Conservation (phyloP, 2,113 vertebrate genomes). For the Clarias magur region DNA sequence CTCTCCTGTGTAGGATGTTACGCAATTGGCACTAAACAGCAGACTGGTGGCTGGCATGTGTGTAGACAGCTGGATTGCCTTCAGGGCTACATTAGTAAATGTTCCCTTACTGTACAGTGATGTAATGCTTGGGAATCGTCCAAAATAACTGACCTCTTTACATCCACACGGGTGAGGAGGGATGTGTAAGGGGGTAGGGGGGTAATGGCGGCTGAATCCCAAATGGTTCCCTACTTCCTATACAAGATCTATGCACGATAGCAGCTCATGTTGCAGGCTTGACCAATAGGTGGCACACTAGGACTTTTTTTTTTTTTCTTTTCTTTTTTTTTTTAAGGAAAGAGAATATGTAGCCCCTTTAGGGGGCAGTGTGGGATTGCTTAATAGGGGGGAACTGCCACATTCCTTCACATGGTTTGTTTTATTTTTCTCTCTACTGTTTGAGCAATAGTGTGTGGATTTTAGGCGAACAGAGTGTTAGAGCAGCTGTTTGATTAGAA, state of each 20-base stretch:
- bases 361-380: conserved; percentile 69
- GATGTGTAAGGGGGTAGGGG: neutral
- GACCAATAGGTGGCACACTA: conserved; percentile 35
- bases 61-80: conserved; percentile 56
- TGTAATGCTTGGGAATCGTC: conserved; percentile 70
- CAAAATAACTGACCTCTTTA: conserved; percentile 38
- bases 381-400: neutral
- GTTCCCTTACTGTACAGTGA: conserved; percentile 73
- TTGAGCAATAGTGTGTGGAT: neutral
- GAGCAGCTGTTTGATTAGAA: neutral
- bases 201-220: neutral
- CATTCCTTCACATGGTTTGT: conserved; percentile 62
- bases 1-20: conserved; percentile 64
- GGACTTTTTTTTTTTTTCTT: neutral
- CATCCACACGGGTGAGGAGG: neutral
- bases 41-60: conserved; percentile 61
- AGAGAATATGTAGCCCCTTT: conserved; percentile 21
- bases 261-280: neutral
- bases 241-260: neutral
- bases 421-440: conserved; percentile 1
- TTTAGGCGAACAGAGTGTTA: neutral
- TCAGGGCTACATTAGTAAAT: conserved; percentile 58
- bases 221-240: neutral
- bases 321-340: neutral
- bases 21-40: conserved; percentile 69